A percentile compares a stretch with the other conserved stretches of the same genome.
phyloP scores from a whole-genome alignment of 92 coral and sea anemone species.

The Zoanthus gigantus region DNA sequence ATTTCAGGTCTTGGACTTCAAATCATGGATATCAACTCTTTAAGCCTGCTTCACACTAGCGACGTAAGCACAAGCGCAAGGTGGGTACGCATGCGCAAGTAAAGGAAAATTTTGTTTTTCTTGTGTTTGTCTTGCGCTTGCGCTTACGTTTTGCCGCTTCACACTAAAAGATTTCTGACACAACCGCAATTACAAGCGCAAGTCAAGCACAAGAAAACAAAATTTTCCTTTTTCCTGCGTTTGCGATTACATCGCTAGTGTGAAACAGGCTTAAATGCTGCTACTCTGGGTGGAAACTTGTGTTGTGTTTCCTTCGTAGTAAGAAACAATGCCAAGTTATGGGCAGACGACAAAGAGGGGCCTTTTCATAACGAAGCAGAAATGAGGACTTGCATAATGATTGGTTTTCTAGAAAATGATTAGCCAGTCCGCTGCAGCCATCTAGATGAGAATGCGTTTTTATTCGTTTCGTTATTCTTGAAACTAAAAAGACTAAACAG shows the following conservation, averaged over 20 bases:
- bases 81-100: too few species aligned
- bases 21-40: constrained; percentile 21
- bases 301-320: constrained; percentile 56
- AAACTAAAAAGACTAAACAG: too few species aligned
- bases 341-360: constrained; percentile 57
- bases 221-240: too few species aligned
- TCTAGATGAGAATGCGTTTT: not conserved
- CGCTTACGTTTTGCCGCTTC: too few species aligned
- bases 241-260: too few species aligned
- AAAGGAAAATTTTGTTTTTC: too few species aligned
- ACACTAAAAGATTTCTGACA: too few species aligned
- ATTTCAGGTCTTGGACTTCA: constrained; percentile 59
- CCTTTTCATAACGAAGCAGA: constrained; percentile 68
- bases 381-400: constrained; percentile 54
- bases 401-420: constrained; percentile 58
- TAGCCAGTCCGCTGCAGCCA: not conserved
- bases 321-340: constrained; percentile 56
- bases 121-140: too few species aligned
- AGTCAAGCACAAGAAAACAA: too few species aligned
- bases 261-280: constrained; percentile 3
- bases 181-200: too few species aligned
- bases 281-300: constrained; percentile 63
- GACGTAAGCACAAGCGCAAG: too few species aligned
- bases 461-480: not conserved
- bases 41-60: too few species aligned